A percentile compares a stretch with the other conserved stretches of the same genome.
Evolutionary conservation across 2,797 vertebrate genomes (phyloP).

Genomic region (Hephaestus fuliginosus): DNA sequence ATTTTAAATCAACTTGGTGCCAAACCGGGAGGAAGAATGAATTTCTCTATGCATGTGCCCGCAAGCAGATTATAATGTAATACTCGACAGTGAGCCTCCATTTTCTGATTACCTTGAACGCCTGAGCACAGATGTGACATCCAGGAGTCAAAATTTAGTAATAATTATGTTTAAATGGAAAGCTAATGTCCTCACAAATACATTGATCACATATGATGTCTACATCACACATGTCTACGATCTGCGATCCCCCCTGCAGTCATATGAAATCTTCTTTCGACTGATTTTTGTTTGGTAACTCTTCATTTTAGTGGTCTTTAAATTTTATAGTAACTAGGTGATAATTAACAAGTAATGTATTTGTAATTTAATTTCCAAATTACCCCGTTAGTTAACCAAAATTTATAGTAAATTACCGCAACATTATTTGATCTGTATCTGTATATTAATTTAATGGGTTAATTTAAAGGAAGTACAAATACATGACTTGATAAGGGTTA

Average conservation of each 20-base stretch:
- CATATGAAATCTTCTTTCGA: neutral
- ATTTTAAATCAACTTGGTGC: constrained; percentile 58
- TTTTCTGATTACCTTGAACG: neutral
- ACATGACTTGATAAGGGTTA: no score
- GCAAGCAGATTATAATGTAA: neutral
- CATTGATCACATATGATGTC: neutral
- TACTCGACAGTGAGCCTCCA: neutral
- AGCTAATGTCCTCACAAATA: neutral
- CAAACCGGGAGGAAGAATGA: neutral
- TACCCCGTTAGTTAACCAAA: no score
- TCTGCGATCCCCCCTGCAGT: neutral
- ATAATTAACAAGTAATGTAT: no score
- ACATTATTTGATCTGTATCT: no score
- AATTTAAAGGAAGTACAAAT: no score
- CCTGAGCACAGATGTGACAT: neutral
- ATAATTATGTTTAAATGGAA: neutral
- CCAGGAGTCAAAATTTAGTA: neutral
- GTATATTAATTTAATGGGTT: no score
- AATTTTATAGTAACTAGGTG: no score
- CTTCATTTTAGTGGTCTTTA: no score
- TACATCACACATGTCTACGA: neutral
- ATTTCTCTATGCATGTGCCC: neutral
- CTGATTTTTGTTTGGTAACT: neutral
- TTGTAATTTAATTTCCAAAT: no score
- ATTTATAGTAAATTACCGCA: no score